Percentiles rank a stretch among this genome's conserved stretches.
Conservation (phyloP, 2,797 vertebrate genomes). For the Helostoma temminkii region DNA sequence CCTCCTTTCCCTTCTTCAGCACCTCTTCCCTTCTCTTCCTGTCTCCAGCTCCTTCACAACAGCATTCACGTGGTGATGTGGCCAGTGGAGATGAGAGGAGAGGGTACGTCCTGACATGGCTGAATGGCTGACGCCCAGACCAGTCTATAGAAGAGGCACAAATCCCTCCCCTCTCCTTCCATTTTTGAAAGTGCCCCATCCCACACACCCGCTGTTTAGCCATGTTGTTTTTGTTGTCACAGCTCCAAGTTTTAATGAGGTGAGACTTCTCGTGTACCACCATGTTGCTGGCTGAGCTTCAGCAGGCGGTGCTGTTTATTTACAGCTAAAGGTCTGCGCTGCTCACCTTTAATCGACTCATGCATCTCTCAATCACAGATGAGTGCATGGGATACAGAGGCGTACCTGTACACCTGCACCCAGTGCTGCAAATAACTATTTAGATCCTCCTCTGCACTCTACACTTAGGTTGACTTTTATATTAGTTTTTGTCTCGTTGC, state of each 20-base stretch:
- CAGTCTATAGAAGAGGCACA: constrained; percentile 35
- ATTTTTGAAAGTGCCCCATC: constrained; percentile 44
- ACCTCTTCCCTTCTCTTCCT: constrained; percentile 42
- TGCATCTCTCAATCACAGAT: constrained; percentile 45
- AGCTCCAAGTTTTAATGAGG: constrained; percentile 79
- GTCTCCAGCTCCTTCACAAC: constrained; percentile 65
- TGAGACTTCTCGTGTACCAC: constrained; percentile 60
- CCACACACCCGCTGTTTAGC: constrained; percentile 64
- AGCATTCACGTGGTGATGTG: constrained; percentile 48
- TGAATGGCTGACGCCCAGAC: constrained; percentile 39
- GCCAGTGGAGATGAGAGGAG: constrained; percentile 32
- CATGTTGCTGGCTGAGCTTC: constrained; percentile 54
- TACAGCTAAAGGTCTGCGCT: constrained; percentile 50
- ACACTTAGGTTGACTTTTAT: constrained; percentile 22
- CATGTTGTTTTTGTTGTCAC: constrained; percentile 80
- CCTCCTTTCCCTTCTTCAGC: constrained; percentile 46
- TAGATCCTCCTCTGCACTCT: neutral
- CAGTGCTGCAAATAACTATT: constrained; percentile 4
- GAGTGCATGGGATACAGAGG: constrained; percentile 46
- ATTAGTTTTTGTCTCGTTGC: constrained; percentile 25
- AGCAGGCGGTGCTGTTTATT: constrained; percentile 69
- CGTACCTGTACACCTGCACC: constrained; percentile 47
- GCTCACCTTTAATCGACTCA: constrained; percentile 60
- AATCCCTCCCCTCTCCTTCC: constrained; percentile 22
- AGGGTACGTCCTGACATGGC: constrained; percentile 28